Percentiles rank a stretch among this genome's conserved stretches.
phyloP scores from a whole-genome alignment of 2,113 vertebrate species.

The Hiodon tergisus region DNA sequence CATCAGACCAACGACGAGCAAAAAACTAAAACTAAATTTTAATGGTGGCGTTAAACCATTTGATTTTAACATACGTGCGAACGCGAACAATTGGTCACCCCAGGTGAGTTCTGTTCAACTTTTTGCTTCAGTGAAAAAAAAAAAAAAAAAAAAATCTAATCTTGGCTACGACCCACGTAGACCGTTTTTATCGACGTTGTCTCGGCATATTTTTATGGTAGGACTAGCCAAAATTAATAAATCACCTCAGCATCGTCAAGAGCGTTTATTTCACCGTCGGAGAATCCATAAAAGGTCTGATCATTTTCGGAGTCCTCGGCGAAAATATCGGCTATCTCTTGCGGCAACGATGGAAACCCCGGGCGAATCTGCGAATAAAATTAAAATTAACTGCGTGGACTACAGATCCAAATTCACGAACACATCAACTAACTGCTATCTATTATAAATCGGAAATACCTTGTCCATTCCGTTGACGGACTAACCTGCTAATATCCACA shows the following conservation, averaged over 20 bases:
- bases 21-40: background rate
- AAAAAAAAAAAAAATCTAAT: no score
- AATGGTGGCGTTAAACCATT: no score
- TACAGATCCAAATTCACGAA: background rate
- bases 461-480: background rate
- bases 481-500: background rate
- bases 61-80: no score
- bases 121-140: no score
- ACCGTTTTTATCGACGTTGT: background rate
- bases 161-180: no score
- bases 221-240: background rate
- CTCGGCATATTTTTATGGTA: background rate
- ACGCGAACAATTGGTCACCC: no score
- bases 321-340: conserved; percentile 45
- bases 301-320: conserved; percentile 50
- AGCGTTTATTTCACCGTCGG: conserved; percentile 44
- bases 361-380: background rate
- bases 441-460: background rate
- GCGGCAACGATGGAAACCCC: conserved; percentile 11
- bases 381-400: background rate
- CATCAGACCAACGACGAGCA: background rate
- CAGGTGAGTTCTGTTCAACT: no score
- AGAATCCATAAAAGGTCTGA: conserved; percentile 58
- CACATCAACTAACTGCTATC: background rate
- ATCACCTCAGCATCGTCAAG: conserved; percentile 31